A percentile compares a stretch with the other conserved stretches of the same genome.
Conservation (phyloP, 2,888 invertebrate genomes). For the Chydorus sphaericus region DNA sequence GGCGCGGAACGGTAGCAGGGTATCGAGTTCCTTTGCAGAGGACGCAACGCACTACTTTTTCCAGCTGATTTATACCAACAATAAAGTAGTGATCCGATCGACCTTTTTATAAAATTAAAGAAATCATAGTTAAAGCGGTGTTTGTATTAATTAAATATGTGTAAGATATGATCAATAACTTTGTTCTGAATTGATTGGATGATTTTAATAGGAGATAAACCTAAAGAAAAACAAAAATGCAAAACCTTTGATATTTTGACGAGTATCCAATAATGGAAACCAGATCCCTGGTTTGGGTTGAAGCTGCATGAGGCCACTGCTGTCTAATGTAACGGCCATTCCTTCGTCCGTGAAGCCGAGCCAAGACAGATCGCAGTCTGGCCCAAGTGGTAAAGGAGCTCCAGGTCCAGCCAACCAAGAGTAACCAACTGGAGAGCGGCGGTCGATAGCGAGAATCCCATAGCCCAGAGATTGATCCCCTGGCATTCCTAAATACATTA, state of each 20-base stretch:
- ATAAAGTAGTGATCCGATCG: constrained; percentile 59
- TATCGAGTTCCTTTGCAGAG: constrained; percentile 77
- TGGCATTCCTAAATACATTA: neutral
- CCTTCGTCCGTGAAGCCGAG: constrained; percentile 66
- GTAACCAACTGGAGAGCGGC: constrained; percentile 6
- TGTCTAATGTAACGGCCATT: constrained; percentile 61
- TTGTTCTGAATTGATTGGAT: too few species aligned
- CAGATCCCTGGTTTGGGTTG: constrained; percentile 54
- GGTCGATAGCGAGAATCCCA: constrained; percentile 2
- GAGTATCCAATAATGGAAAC: constrained; percentile 66
- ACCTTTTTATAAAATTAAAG: too few species aligned
- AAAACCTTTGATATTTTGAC: constrained; percentile 49
- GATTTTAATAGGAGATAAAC: too few species aligned
- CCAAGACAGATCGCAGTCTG: constrained; percentile 53
- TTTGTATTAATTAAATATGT: too few species aligned
- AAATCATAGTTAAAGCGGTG: too few species aligned
- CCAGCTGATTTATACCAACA: constrained; percentile 59
- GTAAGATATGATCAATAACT: too few species aligned
- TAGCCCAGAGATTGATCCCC: constrained; percentile 9
- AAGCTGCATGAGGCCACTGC: constrained; percentile 55
- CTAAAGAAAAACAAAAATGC: too few species aligned
- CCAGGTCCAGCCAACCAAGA: constrained; percentile 16
- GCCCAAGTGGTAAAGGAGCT: constrained; percentile 47
- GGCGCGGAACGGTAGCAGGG: constrained; percentile 73
- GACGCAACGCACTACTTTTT: constrained; percentile 63